Conservation (phyloP, 2,113 vertebrate species). For the Silurus glanis region DNA sequence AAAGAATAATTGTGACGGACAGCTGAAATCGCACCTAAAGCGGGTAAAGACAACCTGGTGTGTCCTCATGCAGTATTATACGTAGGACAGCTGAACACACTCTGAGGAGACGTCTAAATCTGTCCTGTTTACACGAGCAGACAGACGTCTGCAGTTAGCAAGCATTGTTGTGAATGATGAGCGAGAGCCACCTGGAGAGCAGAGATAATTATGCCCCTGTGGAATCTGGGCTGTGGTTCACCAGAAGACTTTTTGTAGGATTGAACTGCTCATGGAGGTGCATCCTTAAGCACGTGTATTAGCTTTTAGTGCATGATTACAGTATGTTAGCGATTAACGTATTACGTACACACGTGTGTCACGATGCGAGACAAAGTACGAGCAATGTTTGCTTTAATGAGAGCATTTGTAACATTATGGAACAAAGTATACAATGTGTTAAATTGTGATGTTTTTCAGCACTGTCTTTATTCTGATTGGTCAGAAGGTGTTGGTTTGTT, state of each 20-base stretch:
- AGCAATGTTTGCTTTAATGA: background rate
- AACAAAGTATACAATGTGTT: background rate
- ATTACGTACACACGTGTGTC: background rate
- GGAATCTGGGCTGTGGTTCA: background rate
- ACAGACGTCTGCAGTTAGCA: background rate
- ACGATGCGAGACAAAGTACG: background rate
- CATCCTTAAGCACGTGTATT: no score
- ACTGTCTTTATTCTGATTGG: background rate
- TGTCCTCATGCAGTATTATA: background rate
- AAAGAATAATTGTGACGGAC: background rate
- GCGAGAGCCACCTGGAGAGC: background rate
- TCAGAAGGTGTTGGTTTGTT: background rate
- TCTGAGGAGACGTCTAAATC: background rate
- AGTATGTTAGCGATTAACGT: background rate
- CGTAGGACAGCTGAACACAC: constrained; percentile 21
- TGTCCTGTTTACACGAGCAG: background rate
- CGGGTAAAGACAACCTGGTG: background rate
- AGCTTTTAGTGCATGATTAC: background rate
- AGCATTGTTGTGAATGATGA: background rate
- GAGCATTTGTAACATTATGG: background rate
- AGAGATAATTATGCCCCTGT: background rate
- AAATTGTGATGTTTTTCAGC: background rate
- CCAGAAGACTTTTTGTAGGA: background rate
- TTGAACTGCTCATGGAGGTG: background rate
- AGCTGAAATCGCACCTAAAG: background rate